Percentiles rank a stretch among this genome's conserved stretches.
Conservation (phyloP, 2,888 invertebrate genomes). For the Cataglyphis cursor region DNA sequence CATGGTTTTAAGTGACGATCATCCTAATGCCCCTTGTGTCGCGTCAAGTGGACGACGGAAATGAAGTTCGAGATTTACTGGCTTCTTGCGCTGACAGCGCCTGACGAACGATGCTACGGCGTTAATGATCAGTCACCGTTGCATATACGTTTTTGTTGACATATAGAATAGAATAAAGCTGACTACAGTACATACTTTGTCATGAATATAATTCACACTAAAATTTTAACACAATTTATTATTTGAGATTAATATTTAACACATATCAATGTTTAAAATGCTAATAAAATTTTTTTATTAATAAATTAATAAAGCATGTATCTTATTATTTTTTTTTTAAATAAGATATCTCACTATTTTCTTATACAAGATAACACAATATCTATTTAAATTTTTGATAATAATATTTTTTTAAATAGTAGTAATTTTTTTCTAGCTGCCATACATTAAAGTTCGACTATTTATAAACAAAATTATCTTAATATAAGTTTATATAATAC, state of each 20-base stretch:
- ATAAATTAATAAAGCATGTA: neutral
- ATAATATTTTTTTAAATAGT: neutral
- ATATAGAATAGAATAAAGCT: neutral
- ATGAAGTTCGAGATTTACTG: constrained; percentile 71
- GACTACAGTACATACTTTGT: neutral
- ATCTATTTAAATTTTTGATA: constrained; percentile 15
- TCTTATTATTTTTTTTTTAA: neutral
- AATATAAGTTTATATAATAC: neutral
- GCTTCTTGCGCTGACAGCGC: constrained; percentile 59
- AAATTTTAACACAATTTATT: neutral
- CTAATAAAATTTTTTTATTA: neutral
- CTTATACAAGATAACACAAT: neutral
- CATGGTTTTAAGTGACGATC: constrained; percentile 76
- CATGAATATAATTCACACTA: neutral
- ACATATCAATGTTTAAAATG: neutral
- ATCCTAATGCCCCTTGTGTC: constrained; percentile 46
- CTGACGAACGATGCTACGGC: constrained; percentile 30
- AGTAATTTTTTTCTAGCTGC: neutral
- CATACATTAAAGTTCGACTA: neutral
- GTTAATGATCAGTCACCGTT: constrained; percentile 23
- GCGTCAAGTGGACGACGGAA: constrained; percentile 61
- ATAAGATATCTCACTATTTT: neutral
- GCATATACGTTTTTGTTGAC: neutral
- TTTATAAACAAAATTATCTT: neutral
- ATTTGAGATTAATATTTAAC: neutral